Conservation (phyloP, 2,113 vertebrate genomes). For the Hassar affinis region DNA sequence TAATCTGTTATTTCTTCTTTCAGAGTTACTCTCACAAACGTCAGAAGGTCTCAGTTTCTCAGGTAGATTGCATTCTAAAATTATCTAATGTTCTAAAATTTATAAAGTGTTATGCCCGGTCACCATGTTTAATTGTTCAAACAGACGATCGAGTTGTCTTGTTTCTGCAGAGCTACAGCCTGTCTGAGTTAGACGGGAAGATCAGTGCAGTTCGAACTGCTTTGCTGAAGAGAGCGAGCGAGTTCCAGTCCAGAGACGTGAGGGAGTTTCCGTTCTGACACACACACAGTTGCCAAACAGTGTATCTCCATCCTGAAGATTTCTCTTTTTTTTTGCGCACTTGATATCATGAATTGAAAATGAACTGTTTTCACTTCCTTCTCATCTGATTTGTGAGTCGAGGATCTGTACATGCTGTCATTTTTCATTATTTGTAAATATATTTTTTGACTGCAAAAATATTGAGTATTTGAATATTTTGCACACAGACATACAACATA, state of each 20-base stretch:
- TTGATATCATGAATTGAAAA: neutral
- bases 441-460: slow-evolving; percentile 26
- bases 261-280: slow-evolving; percentile 72
- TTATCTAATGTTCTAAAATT: slow-evolving; percentile 3
- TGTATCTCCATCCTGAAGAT: neutral
- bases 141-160: slow-evolving; percentile 51
- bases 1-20: slow-evolving; percentile 31
- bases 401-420: neutral
- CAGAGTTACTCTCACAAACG: slow-evolving; percentile 89
- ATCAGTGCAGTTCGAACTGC: slow-evolving; percentile 89
- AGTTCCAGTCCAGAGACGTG: slow-evolving; percentile 69
- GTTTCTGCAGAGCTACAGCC: slow-evolving; percentile 82
- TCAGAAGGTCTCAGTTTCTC: slow-evolving; percentile 79
- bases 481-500: neutral
- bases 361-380: neutral
- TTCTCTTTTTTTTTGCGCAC: neutral
- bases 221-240: slow-evolving; percentile 85
- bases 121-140: neutral
- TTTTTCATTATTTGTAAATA: slow-evolving; percentile 50
- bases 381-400: neutral
- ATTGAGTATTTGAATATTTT: slow-evolving; percentile 7
- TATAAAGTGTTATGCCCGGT: neutral
- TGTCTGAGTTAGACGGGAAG: slow-evolving; percentile 95
- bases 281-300: neutral
- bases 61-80: slow-evolving; percentile 71